phyloP scores from a whole-genome alignment of 2,888 invertebrate species.

The Eupeodes latifasciatus region DNA sequence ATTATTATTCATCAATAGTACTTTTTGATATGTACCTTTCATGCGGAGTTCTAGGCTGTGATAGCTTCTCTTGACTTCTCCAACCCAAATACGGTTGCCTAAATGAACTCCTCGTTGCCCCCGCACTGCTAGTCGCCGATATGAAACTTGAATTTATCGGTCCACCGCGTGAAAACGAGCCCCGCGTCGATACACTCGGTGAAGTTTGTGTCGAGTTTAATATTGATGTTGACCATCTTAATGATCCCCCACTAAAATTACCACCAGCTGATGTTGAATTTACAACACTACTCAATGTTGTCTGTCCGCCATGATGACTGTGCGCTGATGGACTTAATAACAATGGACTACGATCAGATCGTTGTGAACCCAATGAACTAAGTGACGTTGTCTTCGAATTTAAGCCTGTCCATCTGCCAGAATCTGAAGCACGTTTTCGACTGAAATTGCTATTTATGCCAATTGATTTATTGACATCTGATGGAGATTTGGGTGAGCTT shows the following conservation, averaged over 20 bases:
- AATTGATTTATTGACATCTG: constrained; percentile 85
- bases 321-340: constrained; percentile 84
- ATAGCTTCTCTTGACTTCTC: constrained; percentile 93
- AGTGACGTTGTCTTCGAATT: constrained; percentile 95
- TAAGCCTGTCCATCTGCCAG: constrained; percentile 87
- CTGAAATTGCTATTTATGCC: constrained; percentile 88
- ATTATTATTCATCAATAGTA: background rate
- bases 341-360: constrained; percentile 84
- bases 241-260: constrained; percentile 80
- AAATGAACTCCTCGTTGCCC: constrained; percentile 87
- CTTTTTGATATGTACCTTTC: constrained; percentile 86
- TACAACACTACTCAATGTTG: constrained; percentile 67
- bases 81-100: constrained; percentile 95
- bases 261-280: constrained; percentile 52
- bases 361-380: constrained; percentile 88
- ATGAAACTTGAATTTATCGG: constrained; percentile 84
- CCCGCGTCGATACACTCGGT: constrained; percentile 90
- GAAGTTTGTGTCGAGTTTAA: constrained; percentile 90
- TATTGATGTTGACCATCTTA: constrained; percentile 90
- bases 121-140: constrained; percentile 88
- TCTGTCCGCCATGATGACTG: constrained; percentile 84
- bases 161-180: constrained; percentile 88
- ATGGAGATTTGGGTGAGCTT: constrained; percentile 78
- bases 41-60: constrained; percentile 92
- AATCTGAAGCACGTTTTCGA: constrained; percentile 90